Conservation (phyloP, 92 coral and sea anemone species). For the Isaurus tuberculatus region DNA sequence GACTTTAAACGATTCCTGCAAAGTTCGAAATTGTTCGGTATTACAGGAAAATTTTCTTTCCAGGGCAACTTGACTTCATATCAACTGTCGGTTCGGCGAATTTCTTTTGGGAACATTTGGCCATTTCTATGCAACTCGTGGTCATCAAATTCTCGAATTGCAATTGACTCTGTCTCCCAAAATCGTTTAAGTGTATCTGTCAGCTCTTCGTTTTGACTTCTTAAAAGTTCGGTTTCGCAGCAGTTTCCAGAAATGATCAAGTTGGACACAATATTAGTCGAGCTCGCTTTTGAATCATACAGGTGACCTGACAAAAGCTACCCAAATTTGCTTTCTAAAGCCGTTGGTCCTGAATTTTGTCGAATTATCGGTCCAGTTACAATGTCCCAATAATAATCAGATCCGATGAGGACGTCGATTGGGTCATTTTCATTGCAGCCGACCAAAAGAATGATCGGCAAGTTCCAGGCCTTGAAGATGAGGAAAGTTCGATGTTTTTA, state of each 20-base stretch:
- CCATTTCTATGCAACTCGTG: conserved; percentile 2
- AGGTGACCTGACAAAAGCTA: conserved; percentile 71
- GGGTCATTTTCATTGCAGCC: conserved; percentile 23
- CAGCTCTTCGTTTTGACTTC: background rate
- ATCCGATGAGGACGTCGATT: conserved; percentile 66
- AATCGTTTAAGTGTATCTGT: conserved; percentile 7
- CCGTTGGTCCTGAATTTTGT: conserved; percentile 68
- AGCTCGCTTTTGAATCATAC: conserved; percentile 13
- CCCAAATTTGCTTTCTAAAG: conserved; percentile 66
- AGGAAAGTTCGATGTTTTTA: conserved; percentile 49
- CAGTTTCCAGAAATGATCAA: conserved; percentile 8
- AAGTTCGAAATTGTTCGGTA: conserved; percentile 62
- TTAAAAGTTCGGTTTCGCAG: background rate
- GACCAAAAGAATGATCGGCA: conserved; percentile 53
- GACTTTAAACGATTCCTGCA: conserved; percentile 37
- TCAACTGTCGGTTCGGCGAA: conserved; percentile 18
- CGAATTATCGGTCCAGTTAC: conserved; percentile 54
- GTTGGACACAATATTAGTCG: background rate
- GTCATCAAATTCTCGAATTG: background rate
- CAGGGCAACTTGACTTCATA: conserved; percentile 72
- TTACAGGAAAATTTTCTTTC: conserved; percentile 50
- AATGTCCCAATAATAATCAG: conserved; percentile 73
- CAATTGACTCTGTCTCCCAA: conserved; percentile 1
- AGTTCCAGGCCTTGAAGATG: conserved; percentile 67
- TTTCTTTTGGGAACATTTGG: background rate